Evolutionary conservation across 2,888 invertebrate genomes (phyloP).

Genomic region (Drosophila histrio): DNA sequence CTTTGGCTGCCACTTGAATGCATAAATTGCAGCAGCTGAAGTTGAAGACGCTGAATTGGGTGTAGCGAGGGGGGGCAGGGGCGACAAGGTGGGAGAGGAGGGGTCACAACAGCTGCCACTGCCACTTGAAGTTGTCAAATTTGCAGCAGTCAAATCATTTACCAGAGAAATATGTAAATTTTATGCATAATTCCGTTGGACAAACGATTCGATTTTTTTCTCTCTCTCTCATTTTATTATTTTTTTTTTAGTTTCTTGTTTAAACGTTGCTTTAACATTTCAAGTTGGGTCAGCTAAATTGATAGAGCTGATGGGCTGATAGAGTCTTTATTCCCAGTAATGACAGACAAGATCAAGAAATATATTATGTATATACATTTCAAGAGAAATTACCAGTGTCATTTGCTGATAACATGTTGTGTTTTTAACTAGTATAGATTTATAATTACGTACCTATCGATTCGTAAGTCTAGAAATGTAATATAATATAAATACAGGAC

Average conservation of each 20-base stretch:
- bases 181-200: conserved; percentile 51
- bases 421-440: background rate
- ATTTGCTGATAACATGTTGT: conserved; percentile 8
- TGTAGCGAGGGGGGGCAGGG: conserved; percentile 2
- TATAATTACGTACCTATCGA: no score
- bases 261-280: conserved; percentile 34
- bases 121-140: conserved; percentile 76
- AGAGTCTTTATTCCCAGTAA: background rate
- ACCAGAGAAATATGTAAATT: conserved; percentile 59
- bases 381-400: background rate
- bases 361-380: background rate
- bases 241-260: conserved; percentile 5
- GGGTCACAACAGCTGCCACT: conserved; percentile 33
- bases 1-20: conserved; percentile 72
- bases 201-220: conserved; percentile 30
- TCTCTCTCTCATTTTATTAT: background rate
- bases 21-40: conserved; percentile 72
- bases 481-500: background rate
- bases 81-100: background rate
- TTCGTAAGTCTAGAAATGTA: no score
- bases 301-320: background rate
- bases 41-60: conserved; percentile 53
- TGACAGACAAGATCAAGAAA: background rate
- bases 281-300: background rate
- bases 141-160: conserved; percentile 68